Evolutionary conservation across 2,888 invertebrate genomes (phyloP), one percentile per base, ranked within the genome.

Genomic region (Amiota mariae): DNA sequence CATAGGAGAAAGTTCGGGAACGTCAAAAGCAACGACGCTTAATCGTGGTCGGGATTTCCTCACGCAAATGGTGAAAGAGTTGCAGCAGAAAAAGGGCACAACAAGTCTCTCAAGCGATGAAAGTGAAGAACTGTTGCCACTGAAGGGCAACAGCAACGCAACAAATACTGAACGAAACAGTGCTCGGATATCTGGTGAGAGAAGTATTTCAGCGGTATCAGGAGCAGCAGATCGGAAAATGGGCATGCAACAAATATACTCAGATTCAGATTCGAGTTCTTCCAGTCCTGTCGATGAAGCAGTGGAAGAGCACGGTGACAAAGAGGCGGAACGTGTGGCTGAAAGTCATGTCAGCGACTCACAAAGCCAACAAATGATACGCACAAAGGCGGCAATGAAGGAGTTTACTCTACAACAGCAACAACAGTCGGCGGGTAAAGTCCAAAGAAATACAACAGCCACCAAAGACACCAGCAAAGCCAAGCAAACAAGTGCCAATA

Each of bases 381-480:
- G 95, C 81, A 96, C 96, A 13, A 96, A 96, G 90, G 95, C 94
- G 15, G 95, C 96, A 11, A 94, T 96, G 89, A 96, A 96, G 89
- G 95, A 96, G 87, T 96, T 96, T 86, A 92, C 94, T 61, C 91
- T 92, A 13, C 88, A 87, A 49, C 83, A 78, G 64, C 84, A 75
- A 68, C 85, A 77, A 70, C 85, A 77, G 81, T 87, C 75, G 77
- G 77, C 79, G 24, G 79, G 71, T 47, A 80, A 87, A 84, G 78
- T 36, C 36, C 36, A 36, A 36, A 36, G 36, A 36, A 36, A 36
- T 36, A 36, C 36, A 2, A 20, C 76, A 6, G 56, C 66, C 18
- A 18, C 67, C 8, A 66, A 47, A 8, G 71, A 8, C 13, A 75
- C 74, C 59, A 51, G 73, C 4, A 72, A 78, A 24, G 47, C 13